phyloP scores from a whole-genome alignment of 2,797 vertebrate species.

The Alosa sapidissima region DNA sequence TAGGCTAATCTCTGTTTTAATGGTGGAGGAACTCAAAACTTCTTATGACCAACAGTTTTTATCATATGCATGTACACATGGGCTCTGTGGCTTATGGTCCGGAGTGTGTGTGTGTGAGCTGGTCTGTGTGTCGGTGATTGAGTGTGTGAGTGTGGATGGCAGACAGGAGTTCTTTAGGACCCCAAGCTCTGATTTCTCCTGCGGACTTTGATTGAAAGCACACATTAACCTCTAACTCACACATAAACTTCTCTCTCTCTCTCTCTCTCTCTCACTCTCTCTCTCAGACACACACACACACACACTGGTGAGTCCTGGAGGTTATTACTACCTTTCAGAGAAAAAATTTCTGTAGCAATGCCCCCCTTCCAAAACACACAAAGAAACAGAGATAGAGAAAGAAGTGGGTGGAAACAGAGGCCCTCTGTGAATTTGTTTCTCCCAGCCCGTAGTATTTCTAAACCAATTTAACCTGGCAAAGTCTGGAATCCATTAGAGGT shows the following conservation, averaged over 20 bases:
- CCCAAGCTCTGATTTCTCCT: conserved; percentile 8
- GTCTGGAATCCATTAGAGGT: conserved; percentile 55
- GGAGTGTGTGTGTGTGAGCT: conserved; percentile 18
- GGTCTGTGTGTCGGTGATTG: background rate
- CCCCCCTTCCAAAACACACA: too few relatives aligned
- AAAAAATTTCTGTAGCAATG: background rate
- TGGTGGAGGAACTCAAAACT: background rate
- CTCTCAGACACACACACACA: background rate
- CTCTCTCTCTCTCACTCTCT: too few relatives aligned
- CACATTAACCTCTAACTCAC: background rate
- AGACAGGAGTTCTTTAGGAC: conserved; percentile 20
- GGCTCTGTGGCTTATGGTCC: background rate
- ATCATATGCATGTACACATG: background rate
- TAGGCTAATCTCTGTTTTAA: background rate
- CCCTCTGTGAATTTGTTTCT: conserved; percentile 28
- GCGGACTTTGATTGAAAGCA: background rate
- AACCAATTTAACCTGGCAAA: conserved; percentile 45
- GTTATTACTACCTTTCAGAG: conserved; percentile 46
- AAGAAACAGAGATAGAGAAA: background rate
- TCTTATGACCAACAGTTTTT: background rate
- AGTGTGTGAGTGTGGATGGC: conserved; percentile 8
- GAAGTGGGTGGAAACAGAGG: background rate
- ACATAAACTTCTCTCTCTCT: background rate
- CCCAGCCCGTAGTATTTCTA: conserved; percentile 46
- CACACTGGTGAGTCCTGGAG: conserved; percentile 13